Percentiles rank a stretch among this genome's conserved stretches.
phyloP scores from a whole-genome alignment of 2,113 vertebrate genomes.

The Coptodon rendalli region DNA sequence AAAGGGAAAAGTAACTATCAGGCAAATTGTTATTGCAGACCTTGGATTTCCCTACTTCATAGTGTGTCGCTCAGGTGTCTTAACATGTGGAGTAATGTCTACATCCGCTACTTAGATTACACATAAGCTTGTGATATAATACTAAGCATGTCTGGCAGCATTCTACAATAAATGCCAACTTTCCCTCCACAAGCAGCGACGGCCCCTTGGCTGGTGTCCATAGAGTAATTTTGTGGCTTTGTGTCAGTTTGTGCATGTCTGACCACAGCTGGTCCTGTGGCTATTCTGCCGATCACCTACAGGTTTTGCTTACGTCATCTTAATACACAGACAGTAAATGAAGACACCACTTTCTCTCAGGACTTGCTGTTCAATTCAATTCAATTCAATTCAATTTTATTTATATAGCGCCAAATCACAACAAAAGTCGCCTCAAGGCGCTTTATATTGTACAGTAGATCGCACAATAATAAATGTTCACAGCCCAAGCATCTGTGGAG shows the following conservation, averaged over 20 bases:
- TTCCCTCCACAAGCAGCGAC: not conserved
- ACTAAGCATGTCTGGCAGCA: not conserved
- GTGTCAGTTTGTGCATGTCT: not conserved
- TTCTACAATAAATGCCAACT: not conserved
- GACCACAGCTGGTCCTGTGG: constrained; percentile 46
- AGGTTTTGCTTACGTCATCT: not conserved
- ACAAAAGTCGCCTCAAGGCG: too few relatives aligned
- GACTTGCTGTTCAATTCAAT: constrained; percentile 8
- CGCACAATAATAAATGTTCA: too few relatives aligned
- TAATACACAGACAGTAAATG: not conserved
- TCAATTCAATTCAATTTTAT: too few relatives aligned
- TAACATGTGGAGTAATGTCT: not conserved
- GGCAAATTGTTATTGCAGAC: not conserved
- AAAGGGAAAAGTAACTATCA: not conserved
- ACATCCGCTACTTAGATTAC: not conserved
- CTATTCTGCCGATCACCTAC: not conserved
- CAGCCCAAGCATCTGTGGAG: not conserved
- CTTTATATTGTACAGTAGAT: too few relatives aligned
- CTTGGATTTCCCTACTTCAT: not conserved
- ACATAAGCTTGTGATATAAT: not conserved
- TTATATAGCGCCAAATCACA: too few relatives aligned
- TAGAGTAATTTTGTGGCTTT: not conserved
- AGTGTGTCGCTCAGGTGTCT: not conserved
- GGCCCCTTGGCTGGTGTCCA: not conserved
- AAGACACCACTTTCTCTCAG: constrained; percentile 4